These are phyloP conservation scores for Lamprologus sp. DNA, from an alignment of 2,113 vertebrate species.

Conservation along the genomic window DNA sequence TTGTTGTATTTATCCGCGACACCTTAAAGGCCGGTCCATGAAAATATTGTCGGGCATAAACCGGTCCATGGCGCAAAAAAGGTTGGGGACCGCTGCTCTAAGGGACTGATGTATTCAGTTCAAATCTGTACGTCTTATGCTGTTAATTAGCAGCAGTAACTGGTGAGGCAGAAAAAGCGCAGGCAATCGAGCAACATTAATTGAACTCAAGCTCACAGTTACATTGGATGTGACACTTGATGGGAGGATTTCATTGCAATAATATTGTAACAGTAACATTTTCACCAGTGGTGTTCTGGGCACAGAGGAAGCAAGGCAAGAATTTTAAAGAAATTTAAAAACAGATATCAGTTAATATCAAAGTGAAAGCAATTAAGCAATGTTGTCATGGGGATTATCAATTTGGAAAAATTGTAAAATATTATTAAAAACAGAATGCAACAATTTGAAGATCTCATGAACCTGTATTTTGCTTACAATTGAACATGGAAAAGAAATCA, in stretches of 20 bases:
- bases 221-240: neutral
- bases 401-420: neutral
- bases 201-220: neutral
- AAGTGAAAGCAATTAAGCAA: neutral
- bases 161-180: neutral
- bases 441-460: neutral
- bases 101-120: neutral
- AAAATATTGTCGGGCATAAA: too few species aligned
- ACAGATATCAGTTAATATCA: neutral
- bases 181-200: neutral
- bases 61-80: too few species aligned
- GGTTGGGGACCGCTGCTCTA: neutral
- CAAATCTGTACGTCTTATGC: neutral
- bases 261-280: neutral
- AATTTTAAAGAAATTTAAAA: neutral
- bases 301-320: neutral
- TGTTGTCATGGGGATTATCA: neutral
- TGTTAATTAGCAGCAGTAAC: neutral
- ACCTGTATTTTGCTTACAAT: neutral
- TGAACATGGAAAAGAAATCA: neutral
- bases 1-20: too few species aligned
- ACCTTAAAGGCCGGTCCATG: too few species aligned
- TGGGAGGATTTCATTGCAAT: neutral
- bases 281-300: neutral
- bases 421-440: neutral